Conservation (phyloP, 2,797 vertebrate genomes). For the Moxostoma hubbsi region DNA sequence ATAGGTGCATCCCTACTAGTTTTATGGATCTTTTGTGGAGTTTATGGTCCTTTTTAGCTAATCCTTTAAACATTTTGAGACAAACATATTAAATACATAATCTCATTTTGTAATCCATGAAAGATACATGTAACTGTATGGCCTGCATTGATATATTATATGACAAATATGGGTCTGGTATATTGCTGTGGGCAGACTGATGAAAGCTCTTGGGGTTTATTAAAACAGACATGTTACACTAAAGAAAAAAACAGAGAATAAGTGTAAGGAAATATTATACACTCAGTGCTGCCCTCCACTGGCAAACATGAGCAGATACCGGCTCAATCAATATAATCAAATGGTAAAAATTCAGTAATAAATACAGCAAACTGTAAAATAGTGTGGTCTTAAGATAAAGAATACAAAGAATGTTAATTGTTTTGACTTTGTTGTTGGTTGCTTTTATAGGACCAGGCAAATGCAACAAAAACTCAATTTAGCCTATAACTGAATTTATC, state of each 20-base stretch:
- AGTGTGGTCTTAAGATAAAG: background rate
- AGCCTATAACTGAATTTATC: background rate
- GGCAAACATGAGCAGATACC: conserved; percentile 1
- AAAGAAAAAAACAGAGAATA: background rate
- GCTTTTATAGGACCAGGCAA: background rate
- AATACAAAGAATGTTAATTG: too few relatives aligned
- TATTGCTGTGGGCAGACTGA: conserved; percentile 1
- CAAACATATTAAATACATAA: too few relatives aligned
- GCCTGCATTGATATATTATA: background rate
- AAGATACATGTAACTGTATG: background rate
- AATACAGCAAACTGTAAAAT: background rate
- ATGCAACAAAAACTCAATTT: background rate
- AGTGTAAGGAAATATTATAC: background rate
- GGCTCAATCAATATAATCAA: background rate
- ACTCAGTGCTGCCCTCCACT: conserved; percentile 34
- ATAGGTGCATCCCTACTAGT: too few relatives aligned
- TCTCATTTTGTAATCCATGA: background rate
- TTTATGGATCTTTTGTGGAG: too few relatives aligned
- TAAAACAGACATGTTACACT: background rate
- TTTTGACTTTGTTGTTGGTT: too few relatives aligned
- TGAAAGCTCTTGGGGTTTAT: conserved; percentile 3
- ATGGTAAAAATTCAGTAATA: background rate
- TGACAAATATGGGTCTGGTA: conserved; percentile 6
- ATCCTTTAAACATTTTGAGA: background rate
- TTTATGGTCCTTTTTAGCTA: too few relatives aligned